phyloP scores from a whole-genome alignment of 2,113 vertebrate species.

The Platysteira castanea region DNA sequence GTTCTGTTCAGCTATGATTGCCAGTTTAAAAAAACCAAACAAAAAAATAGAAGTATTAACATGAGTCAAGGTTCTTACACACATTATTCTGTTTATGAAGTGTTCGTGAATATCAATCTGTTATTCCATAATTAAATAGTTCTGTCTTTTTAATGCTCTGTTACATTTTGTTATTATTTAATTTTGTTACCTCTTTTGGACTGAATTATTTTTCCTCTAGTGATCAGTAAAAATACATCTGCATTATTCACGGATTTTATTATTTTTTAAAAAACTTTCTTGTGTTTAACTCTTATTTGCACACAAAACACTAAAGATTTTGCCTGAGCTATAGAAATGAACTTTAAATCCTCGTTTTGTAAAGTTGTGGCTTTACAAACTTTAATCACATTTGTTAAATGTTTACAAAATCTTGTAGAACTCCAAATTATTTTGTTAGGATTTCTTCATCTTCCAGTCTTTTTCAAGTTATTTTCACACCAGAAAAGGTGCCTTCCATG shows the following conservation, averaged over 20 bases:
- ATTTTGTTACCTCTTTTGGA: constrained; percentile 15
- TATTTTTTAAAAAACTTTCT: background rate
- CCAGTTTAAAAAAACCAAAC: background rate
- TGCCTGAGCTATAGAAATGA: background rate
- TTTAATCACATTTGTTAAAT: background rate
- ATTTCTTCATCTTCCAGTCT: background rate
- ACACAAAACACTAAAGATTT: background rate
- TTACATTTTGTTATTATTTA: constrained; percentile 32
- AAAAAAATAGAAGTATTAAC: background rate
- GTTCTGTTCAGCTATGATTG: constrained; percentile 1
- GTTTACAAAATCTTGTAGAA: background rate
- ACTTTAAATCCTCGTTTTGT: background rate
- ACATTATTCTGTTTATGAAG: background rate
- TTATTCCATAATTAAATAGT: constrained; percentile 33
- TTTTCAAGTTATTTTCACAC: background rate
- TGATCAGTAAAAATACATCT: constrained; percentile 31
- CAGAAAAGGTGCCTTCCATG: background rate
- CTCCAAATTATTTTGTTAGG: background rate
- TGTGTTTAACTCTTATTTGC: background rate
- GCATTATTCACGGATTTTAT: background rate
- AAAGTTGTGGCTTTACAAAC: background rate
- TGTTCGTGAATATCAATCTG: constrained; percentile 8
- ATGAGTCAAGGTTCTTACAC: constrained; percentile 5
- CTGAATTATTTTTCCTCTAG: constrained; percentile 30
- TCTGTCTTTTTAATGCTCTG: constrained; percentile 38